Base-by-base conservation (phyloP, 1,140 invertebrate genomes). In the Forficula auricularia region DNA sequence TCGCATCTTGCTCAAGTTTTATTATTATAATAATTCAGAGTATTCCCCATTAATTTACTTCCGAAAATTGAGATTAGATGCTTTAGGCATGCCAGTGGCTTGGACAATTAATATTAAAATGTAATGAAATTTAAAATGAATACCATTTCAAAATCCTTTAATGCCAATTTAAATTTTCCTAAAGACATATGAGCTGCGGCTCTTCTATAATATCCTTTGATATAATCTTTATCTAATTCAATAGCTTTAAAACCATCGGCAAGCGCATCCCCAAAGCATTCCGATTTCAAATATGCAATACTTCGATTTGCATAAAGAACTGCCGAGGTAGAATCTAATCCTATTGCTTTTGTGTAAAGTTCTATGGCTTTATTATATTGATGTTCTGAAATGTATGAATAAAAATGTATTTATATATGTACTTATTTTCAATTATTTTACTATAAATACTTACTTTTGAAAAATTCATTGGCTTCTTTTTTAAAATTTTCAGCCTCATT, bases 131-230 rank as follows among this genome's bases (percentile, higher is more conserved):
- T 27, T 6, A 27, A 27, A 50, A 37, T 42, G 8, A 40, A 66
- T 65, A 94, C 91, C 60, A 83, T 79, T 75, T 97, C 89, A 67
- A 90, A 97, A 68, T 98, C 94, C 62, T 81, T 87, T 37, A 98
- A 68, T 1, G 96, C 95, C 59, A 85, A 64, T 67, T 96, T 97
- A 59, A 92, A 97, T 67, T 96, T 97, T 47, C 92, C 91, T 50
- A 98, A 62, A 19, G 91, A 89, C 92, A 98, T 98, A 53, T 95
- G 77, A 30, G 94, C 84, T 0, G 86, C 87, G 0, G 95, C 95
- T 58, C 94, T 68, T 56, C 96, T 79, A 61, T 98, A 98, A 54
- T 83, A 85, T 10, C 85, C 90, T 65, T 98, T 98, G 4, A 94
- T 67, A 63, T 97, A 98, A 31, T 69, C 72, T 50, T 73, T 80